phyloP scores from a whole-genome alignment of 1,140 invertebrate species.

The Drosophila mayri region DNA sequence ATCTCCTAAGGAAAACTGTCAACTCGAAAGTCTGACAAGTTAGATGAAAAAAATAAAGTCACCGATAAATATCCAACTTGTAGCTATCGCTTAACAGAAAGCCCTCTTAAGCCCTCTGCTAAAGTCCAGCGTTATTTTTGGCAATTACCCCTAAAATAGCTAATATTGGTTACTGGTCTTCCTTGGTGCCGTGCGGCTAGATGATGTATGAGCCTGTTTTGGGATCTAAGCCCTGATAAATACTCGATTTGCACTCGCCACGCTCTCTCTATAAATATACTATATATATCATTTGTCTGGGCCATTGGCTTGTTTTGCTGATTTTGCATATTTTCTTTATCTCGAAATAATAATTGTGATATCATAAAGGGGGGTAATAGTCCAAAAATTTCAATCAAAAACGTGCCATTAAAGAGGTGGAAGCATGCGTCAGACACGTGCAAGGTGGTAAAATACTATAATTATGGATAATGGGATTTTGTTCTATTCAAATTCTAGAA shows the following conservation, averaged over 20 bases:
- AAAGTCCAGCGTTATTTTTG: constrained; percentile 37
- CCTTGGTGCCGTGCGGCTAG: constrained; percentile 44
- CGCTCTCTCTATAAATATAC: not conserved
- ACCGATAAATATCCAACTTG: constrained; percentile 3
- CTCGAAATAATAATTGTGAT: constrained; percentile 19
- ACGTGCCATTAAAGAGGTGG: constrained; percentile 41
- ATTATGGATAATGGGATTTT: not conserved
- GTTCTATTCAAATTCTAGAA: not conserved
- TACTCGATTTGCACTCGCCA: constrained; percentile 37
- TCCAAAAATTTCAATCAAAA: constrained; percentile 31
- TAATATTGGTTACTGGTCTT: constrained; percentile 1
- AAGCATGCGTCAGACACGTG: constrained; percentile 39
- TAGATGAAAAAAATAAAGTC: constrained; percentile 15
- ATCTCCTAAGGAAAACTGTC: constrained; percentile 37
- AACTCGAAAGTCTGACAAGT: constrained; percentile 35
- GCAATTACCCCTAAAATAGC: constrained; percentile 32
- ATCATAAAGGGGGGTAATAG: constrained; percentile 14
- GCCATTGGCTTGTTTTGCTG: constrained; percentile 29
- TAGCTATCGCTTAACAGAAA: constrained; percentile 20
- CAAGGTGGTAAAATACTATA: constrained; percentile 31
- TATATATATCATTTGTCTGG: constrained; percentile 3
- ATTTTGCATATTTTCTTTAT: constrained; percentile 44
- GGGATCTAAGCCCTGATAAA: constrained; percentile 36
- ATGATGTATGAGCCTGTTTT: constrained; percentile 35
- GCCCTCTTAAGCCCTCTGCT: constrained; percentile 12